A percentile compares a stretch with the other conserved stretches of the same genome.
Evolutionary conservation across 2,797 vertebrate species (phyloP).

Genomic region (Enteromius afrohamiltoni): DNA sequence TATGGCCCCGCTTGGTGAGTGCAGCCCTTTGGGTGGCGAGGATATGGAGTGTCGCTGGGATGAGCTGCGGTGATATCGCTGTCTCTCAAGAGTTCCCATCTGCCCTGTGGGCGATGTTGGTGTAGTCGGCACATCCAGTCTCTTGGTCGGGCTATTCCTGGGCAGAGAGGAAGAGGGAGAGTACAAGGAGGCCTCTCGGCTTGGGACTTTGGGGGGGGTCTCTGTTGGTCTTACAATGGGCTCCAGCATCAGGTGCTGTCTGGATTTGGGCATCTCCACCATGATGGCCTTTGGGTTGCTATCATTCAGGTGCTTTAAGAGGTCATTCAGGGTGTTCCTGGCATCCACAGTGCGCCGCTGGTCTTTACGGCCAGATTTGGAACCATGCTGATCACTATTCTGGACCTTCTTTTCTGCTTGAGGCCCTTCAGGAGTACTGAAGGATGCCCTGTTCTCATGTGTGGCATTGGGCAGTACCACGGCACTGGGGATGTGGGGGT

Average conservation of each 20-base stretch:
- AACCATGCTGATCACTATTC: conserved; percentile 78
- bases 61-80: conserved; percentile 93
- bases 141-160: conserved; percentile 95
- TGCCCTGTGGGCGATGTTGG: conserved; percentile 87
- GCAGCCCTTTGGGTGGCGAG: conserved; percentile 91
- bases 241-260: conserved; percentile 92
- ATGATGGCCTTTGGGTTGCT: conserved; percentile 88
- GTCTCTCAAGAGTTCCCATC: conserved; percentile 93
- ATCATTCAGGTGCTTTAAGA: conserved; percentile 96
- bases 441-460: conserved; percentile 87
- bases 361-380: conserved; percentile 87
- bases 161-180: conserved; percentile 96
- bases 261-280: conserved; percentile 87
- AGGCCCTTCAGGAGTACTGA: conserved; percentile 85
- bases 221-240: conserved; percentile 92
- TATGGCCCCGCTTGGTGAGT: conserved; percentile 89
- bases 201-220: conserved; percentile 93
- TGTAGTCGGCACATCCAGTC: conserved; percentile 91
- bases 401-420: conserved; percentile 88
- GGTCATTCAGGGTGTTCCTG: conserved; percentile 95
- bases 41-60: conserved; percentile 96
- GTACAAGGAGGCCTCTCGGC: conserved; percentile 94
- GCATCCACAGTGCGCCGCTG: conserved; percentile 94
- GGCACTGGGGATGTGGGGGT: conserved; percentile 94
- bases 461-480: conserved; percentile 98